Conservation (phyloP, 2,888 invertebrate genomes). For the Folsomia candida region DNA sequence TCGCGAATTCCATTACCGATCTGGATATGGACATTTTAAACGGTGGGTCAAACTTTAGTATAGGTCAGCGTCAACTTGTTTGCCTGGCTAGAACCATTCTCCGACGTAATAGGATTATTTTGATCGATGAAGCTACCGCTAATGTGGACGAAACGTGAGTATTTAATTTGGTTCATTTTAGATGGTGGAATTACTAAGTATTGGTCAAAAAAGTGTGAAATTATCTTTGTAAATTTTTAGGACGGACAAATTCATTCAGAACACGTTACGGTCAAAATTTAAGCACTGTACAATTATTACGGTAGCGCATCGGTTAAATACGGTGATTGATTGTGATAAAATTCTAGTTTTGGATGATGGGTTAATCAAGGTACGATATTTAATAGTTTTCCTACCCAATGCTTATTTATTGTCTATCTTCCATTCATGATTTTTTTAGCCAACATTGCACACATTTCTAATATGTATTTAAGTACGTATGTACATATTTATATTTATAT, state of each 20-base stretch:
- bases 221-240: conserved; percentile 54
- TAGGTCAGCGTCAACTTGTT: conserved; percentile 53
- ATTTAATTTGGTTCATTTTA: not conserved
- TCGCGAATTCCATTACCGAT: conserved; percentile 67
- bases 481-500: too few species aligned
- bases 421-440: not conserved
- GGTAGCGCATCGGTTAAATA: conserved; percentile 36
- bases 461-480: too few species aligned
- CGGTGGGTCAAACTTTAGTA: conserved; percentile 67
- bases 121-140: conserved; percentile 1
- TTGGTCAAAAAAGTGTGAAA: not conserved
- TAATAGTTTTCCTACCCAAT: too few species aligned
- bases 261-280: conserved; percentile 35
- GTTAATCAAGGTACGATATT: conserved; percentile 2
- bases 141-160: conserved; percentile 10
- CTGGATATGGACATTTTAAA: conserved; percentile 70
- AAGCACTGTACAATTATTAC: conserved; percentile 35
- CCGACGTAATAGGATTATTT: conserved; percentile 27
- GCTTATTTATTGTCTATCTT: not conserved
- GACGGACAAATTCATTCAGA: conserved; percentile 79
- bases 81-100: conserved; percentile 40
- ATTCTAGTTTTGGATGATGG: conserved; percentile 42
- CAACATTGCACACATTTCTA: too few species aligned
- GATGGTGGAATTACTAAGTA: too few species aligned
- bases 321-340: conserved; percentile 36